A percentile compares a stretch with the other conserved stretches of the same genome.
Conservation (phyloP, 2,888 invertebrate species). For the Brachycybe producta region DNA sequence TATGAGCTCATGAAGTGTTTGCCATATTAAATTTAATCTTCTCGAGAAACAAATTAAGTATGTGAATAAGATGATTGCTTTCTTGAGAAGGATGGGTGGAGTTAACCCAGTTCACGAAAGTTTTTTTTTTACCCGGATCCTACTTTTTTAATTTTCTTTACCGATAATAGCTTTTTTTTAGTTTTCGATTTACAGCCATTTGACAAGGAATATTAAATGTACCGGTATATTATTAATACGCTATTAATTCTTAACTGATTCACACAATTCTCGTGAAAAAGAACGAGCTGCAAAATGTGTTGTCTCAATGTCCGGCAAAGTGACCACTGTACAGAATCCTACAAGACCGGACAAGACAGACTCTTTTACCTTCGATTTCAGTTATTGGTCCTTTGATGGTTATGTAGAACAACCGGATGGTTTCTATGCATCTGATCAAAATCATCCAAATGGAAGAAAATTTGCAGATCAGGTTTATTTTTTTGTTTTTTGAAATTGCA, state of each 20-base stretch:
- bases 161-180: no score
- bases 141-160: no score
- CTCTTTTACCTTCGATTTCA: slow-evolving; percentile 42
- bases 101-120: no score
- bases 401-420: slow-evolving; percentile 37
- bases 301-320: slow-evolving; percentile 38
- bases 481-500: slow-evolving; percentile 2
- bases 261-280: slow-evolving; percentile 40
- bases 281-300: slow-evolving; percentile 37
- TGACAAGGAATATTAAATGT: no score
- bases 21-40: no score
- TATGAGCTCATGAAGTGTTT: no score
- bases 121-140: no score
- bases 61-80: no score
- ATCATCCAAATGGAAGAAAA: slow-evolving; percentile 34
- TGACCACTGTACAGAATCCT: slow-evolving; percentile 38
- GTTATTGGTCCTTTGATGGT: slow-evolving; percentile 46
- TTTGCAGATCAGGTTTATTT: slow-evolving; percentile 40
- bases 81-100: no score
- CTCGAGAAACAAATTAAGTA: no score
- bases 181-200: no score
- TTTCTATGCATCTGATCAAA: slow-evolving; percentile 34
- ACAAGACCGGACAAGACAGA: slow-evolving; percentile 33
- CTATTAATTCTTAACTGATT: not conserved
- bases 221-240: no score